Evolutionary conservation across 2,113 vertebrate species (phyloP).

Genomic region (Thamnophis sirtalis): DNA sequence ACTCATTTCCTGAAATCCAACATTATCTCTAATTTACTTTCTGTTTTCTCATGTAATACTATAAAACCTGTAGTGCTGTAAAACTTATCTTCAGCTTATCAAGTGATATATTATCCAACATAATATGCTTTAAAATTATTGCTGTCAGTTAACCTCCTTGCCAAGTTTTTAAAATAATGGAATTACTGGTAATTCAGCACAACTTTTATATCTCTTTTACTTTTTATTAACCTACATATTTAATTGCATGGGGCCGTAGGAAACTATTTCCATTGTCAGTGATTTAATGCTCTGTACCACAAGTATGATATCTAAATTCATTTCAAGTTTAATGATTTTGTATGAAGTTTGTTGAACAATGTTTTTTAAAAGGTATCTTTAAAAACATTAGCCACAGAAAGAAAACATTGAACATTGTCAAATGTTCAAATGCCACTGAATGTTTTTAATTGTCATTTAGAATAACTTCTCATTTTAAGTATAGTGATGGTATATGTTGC

Average conservation of each 20-base stretch:
- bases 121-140: not conserved
- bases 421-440: too few species aligned
- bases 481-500: not conserved
- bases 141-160: slow-evolving; percentile 9
- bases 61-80: not conserved
- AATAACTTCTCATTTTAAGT: not conserved
- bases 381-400: not conserved
- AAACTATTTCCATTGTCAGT: slow-evolving; percentile 44
- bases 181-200: not conserved
- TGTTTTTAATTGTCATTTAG: slow-evolving; percentile 5
- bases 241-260: slow-evolving; percentile 21
- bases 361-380: too few species aligned
- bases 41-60: not conserved
- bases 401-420: too few species aligned
- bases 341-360: not conserved
- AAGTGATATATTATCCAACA: not conserved
- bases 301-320: slow-evolving; percentile 36
- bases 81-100: not conserved
- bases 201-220: not conserved
- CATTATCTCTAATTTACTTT: not conserved
- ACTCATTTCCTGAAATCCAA: not conserved
- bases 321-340: slow-evolving; percentile 38
- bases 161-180: not conserved
- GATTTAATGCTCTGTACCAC: slow-evolving; percentile 42
- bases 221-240: slow-evolving; percentile 35